Evolutionary conservation across 2,797 vertebrate genomes (phyloP), one percentile per base, ranked within the genome.

Genomic region (Natrix natrix): DNA sequence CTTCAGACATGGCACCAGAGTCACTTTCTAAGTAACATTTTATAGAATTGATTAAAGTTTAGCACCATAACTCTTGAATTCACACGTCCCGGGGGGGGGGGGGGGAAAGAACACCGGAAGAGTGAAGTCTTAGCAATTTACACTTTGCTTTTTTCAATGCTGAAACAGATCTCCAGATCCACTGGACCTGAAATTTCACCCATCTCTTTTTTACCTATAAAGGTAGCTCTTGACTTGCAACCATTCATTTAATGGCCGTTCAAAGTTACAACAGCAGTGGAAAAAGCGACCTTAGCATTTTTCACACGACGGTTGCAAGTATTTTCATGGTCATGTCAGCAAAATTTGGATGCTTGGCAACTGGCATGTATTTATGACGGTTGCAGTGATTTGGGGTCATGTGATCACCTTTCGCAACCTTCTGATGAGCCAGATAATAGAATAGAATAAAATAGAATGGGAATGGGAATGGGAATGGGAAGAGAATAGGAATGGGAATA

Each of bases 41-140:
- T 98, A 98, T 98, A 97, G 96, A 96, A 97, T 96, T 98, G 97
- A 98, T 98, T 98, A 98, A 97, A 98, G 97, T 98, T 98, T 97
- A 98, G 96, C 97, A 97, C 97, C 96, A 32, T 97, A 97, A 97
- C 97, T 97, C 97, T 97, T 98, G 97, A 97, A 97, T 98, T 98
- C 97, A 98, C 94, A 96, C 28, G 97, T 96, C 97, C 94, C 91
- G 66, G 95, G 95, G 94, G 97, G 97, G 95, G 95, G 94, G 97
- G 97, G 95, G 95, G 94, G 97, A 95, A 94, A 97, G 97, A 97
- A 97, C 96, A 96, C 97, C 96, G 57, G 89, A 93, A 97, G 95
- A 97, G 95, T 95, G 96, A 96, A 60, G 52, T 91, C 95, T 2
- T 91, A 94, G 94, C 97, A 97, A 97, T 98, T 96, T 97, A 97